Conservation (phyloP, 2,797 vertebrate genomes). For the Hydrophis major region DNA sequence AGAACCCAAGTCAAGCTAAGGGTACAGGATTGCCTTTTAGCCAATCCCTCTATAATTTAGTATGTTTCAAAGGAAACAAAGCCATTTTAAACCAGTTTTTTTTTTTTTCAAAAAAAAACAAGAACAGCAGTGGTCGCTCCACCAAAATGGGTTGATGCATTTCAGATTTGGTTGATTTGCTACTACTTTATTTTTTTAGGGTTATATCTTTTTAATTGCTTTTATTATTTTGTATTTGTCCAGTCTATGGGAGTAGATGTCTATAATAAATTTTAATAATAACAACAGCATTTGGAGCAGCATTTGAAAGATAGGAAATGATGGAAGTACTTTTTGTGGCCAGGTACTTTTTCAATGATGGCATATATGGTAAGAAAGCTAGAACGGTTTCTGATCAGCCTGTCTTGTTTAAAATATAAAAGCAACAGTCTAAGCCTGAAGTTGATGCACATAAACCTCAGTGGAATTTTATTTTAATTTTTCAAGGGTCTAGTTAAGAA, state of each 20-base stretch:
- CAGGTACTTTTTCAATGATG: not conserved
- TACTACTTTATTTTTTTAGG: not conserved
- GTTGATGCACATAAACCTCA: not conserved
- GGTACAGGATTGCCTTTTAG: constrained; percentile 63
- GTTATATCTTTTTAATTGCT: not conserved
- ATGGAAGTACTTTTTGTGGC: not conserved
- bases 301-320: not conserved
- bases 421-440: not conserved
- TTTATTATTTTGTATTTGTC: not conserved
- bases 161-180: not conserved
- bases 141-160: not conserved
- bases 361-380: not conserved
- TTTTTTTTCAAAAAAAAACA: not conserved
- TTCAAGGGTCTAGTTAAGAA: not conserved
- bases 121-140: not conserved
- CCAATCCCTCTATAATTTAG: not conserved
- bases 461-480: not conserved
- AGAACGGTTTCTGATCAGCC: not conserved
- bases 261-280: not conserved
- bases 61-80: not conserved
- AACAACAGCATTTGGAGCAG: not conserved
- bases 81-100: not conserved
- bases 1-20: constrained; percentile 95
- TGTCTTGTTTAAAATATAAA: not conserved
- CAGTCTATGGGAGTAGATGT: not conserved